A percentile compares a stretch with the other conserved stretches of the same genome.
Conservation (phyloP, 2,113 vertebrate genomes). For the Scomber scombrus region DNA sequence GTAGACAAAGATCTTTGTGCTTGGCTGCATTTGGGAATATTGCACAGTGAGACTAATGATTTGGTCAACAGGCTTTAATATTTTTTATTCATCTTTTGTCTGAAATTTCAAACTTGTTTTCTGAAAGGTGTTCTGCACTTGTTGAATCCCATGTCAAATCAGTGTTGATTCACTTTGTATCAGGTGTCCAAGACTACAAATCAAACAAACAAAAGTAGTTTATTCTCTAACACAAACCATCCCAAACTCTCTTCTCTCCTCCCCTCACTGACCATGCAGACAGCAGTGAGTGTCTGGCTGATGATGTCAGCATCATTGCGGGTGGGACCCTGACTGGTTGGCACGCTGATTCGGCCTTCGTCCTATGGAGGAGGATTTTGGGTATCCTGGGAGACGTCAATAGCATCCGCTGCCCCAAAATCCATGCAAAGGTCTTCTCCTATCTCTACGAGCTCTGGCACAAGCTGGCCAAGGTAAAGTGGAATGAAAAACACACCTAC, state of each 20-base stretch:
- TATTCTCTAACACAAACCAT: neutral
- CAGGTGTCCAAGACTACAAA: neutral
- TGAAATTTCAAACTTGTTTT: neutral
- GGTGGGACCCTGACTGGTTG: constrained; percentile 95
- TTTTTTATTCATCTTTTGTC: neutral
- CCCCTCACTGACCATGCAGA: constrained; percentile 81
- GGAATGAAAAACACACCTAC: neutral
- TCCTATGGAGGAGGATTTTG: constrained; percentile 95
- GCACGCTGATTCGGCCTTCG: constrained; percentile 96
- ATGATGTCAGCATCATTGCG: constrained; percentile 97
- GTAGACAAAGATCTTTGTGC: constrained; percentile 1
- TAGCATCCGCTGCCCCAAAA: constrained; percentile 92
- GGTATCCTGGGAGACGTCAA: constrained; percentile 98
- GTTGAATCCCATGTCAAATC: constrained; percentile 46
- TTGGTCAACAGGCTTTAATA: constrained; percentile 50
- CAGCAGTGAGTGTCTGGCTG: constrained; percentile 93
- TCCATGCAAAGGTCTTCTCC: constrained; percentile 94
- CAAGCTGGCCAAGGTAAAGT: constrained; percentile 94
- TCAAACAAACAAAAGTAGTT: neutral
- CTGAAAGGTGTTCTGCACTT: constrained; percentile 24
- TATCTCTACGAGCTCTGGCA: constrained; percentile 97
- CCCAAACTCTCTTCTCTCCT: constrained; percentile 1
- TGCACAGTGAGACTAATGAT: neutral
- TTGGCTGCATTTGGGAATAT: constrained; percentile 50
- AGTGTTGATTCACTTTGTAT: constrained; percentile 5